These are phyloP conservation scores for Fregata magnificens DNA, from an alignment of 2,113 vertebrate species.

Conservation along the genomic window DNA sequence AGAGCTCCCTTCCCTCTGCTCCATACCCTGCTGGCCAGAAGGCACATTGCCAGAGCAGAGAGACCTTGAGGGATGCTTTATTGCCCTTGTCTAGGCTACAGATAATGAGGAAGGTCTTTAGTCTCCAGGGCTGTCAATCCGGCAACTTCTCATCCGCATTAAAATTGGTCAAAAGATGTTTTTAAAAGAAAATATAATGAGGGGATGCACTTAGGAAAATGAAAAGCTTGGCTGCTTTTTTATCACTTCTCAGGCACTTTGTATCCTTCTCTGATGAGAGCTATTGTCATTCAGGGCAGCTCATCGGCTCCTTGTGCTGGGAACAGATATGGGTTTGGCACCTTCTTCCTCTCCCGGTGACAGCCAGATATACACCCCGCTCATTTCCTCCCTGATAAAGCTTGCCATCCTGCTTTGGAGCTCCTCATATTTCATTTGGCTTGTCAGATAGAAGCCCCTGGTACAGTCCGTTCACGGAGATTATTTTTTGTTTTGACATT, in stretches of 20 bases:
- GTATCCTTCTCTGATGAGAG: slow-evolving; percentile 42
- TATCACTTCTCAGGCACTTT: slow-evolving; percentile 40
- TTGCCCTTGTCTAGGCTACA: not conserved
- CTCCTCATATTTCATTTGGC: slow-evolving; percentile 27
- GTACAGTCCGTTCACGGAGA: not conserved
- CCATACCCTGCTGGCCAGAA: not conserved
- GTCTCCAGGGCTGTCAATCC: slow-evolving; percentile 17
- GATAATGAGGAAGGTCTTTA: slow-evolving; percentile 27
- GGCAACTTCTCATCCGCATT: slow-evolving; percentile 15
- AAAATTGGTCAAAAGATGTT: slow-evolving; percentile 56
- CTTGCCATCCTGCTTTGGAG: not conserved
- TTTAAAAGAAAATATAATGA: slow-evolving; percentile 59
- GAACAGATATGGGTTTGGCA: slow-evolving; percentile 49
- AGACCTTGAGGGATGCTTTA: not conserved
- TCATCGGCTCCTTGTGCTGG: slow-evolving; percentile 4
- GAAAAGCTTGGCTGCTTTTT: slow-evolving; percentile 47
- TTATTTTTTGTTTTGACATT: not conserved
- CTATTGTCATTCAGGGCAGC: slow-evolving; percentile 53
- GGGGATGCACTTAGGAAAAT: slow-evolving; percentile 44
- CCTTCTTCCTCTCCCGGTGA: slow-evolving; percentile 20
- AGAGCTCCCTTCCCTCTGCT: not conserved
- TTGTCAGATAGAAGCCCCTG: slow-evolving; percentile 1
- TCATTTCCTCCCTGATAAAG: slow-evolving; percentile 24
- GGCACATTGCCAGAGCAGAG: not conserved
- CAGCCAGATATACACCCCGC: not conserved